Conservation (phyloP, 1,140 invertebrate genomes). For the Ostrea denselamellosa region DNA sequence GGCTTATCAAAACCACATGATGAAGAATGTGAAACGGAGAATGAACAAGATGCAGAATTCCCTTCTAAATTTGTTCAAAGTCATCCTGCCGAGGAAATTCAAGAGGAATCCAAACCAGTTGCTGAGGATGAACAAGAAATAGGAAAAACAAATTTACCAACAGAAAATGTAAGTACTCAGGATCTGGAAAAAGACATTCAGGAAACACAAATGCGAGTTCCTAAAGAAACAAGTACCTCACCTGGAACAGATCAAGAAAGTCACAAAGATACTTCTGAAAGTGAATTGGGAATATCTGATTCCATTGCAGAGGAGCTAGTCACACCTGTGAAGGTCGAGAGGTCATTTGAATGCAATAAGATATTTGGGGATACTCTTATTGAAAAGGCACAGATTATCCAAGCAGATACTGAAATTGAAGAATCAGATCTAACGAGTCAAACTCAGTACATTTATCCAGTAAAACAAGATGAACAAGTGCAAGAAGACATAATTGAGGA, state of each 20-base stretch:
- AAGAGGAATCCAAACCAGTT: not conserved
- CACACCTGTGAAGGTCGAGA: constrained; percentile 6
- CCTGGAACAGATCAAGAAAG: not conserved
- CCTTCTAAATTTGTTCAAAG: not conserved
- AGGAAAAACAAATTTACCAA: not conserved
- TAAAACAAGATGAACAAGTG: not conserved
- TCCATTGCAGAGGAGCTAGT: not conserved
- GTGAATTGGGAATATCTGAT: not conserved
- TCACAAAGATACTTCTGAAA: not conserved
- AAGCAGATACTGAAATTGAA: not conserved
- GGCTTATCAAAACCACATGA: no score
- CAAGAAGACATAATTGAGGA: constrained; percentile 3
- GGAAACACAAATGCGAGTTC: not conserved
- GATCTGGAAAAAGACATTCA: not conserved
- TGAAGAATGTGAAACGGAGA: no score
- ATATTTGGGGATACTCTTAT: not conserved
- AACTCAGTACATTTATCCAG: not conserved
- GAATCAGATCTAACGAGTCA: not conserved
- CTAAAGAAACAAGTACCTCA: not conserved
- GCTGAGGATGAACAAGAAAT: not conserved
- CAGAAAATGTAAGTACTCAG: not conserved
- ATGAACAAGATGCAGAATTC: no score
- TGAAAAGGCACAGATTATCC: not conserved
- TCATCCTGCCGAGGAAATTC: not conserved
- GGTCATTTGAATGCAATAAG: not conserved